phyloP scores from a whole-genome alignment of 2,797 vertebrate genomes.

The Acanthopagrus latus region DNA sequence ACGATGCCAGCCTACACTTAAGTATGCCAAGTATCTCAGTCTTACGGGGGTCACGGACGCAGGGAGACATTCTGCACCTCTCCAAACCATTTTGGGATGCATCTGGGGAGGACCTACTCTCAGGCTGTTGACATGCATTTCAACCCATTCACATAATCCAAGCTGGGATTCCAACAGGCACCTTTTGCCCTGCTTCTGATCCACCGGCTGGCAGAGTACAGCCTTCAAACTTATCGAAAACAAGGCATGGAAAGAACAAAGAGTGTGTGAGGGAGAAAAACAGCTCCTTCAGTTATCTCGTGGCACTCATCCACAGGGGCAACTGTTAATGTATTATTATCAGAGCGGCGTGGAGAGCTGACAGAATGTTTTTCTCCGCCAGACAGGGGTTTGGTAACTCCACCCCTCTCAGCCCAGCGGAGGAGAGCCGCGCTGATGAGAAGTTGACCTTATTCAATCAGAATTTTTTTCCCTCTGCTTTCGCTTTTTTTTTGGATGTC shows the following conservation, averaged over 20 bases:
- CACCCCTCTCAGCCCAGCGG: constrained; percentile 37
- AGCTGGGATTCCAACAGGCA: constrained; percentile 18
- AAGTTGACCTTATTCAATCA: constrained; percentile 68
- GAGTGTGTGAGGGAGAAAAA: constrained; percentile 20
- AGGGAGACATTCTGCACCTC: constrained; percentile 27
- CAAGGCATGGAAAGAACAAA: constrained; percentile 27
- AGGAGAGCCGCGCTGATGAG: constrained; percentile 43
- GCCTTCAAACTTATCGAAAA: constrained; percentile 44
- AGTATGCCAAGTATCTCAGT: constrained; percentile 65
- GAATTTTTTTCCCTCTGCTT: constrained; percentile 30
- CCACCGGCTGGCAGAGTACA: constrained; percentile 3
- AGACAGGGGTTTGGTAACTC: constrained; percentile 56
- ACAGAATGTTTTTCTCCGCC: constrained; percentile 68
- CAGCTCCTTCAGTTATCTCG: constrained; percentile 53
- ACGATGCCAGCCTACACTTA: constrained; percentile 32
- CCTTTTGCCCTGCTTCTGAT: constrained; percentile 25
- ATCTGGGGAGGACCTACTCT: constrained; percentile 29
- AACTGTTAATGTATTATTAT: constrained; percentile 69
- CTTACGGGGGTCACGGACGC: constrained; percentile 41
- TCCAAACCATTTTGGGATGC: constrained; percentile 46
- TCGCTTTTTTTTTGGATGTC: constrained; percentile 37
- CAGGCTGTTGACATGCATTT: constrained; percentile 48
- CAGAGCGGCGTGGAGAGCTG: constrained; percentile 63
- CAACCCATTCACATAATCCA: constrained; percentile 22
- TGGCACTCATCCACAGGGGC: constrained; percentile 54